Conservation (phyloP, 2,113 vertebrate genomes). For the Orthonyx spaldingii region DNA sequence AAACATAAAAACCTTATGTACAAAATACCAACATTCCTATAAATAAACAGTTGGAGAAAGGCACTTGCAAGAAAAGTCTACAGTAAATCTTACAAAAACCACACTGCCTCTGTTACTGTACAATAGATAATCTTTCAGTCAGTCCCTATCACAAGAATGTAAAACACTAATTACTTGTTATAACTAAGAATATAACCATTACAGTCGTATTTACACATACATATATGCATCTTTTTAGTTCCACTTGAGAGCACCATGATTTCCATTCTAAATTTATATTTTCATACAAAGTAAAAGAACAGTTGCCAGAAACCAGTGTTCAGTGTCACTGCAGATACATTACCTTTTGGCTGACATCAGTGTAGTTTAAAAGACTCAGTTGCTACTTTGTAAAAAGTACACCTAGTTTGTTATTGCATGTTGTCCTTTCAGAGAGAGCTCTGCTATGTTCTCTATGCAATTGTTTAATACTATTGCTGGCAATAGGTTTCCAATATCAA, state of each 20-base stretch:
- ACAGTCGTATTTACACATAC: constrained; percentile 75
- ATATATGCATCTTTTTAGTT: constrained; percentile 44
- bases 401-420: constrained; percentile 73
- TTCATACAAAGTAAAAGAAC: constrained; percentile 67
- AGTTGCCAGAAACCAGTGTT: constrained; percentile 64
- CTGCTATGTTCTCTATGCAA: constrained; percentile 47
- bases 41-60: constrained; percentile 84
- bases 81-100: constrained; percentile 78
- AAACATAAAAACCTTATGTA: constrained; percentile 76
- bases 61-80: constrained; percentile 86
- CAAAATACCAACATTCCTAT: constrained; percentile 81
- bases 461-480: constrained; percentile 74
- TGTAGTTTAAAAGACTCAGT: constrained; percentile 27
- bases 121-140: constrained; percentile 70
- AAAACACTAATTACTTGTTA: constrained; percentile 69
- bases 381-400: constrained; percentile 51
- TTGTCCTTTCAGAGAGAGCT: constrained; percentile 66
- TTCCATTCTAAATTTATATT: constrained; percentile 57
- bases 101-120: constrained; percentile 74
- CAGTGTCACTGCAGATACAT: constrained; percentile 11
- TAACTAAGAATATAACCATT: constrained; percentile 68
- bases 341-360: constrained; percentile 50
- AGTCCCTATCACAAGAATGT: constrained; percentile 71
- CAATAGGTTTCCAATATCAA: constrained; percentile 72
- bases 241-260: constrained; percentile 76